A percentile compares a stretch with the other conserved stretches of the same genome.
These are phyloP conservation scores for Triops cancriformis DNA, from an alignment of 1,140 invertebrate species.

Conservation along the genomic window DNA sequence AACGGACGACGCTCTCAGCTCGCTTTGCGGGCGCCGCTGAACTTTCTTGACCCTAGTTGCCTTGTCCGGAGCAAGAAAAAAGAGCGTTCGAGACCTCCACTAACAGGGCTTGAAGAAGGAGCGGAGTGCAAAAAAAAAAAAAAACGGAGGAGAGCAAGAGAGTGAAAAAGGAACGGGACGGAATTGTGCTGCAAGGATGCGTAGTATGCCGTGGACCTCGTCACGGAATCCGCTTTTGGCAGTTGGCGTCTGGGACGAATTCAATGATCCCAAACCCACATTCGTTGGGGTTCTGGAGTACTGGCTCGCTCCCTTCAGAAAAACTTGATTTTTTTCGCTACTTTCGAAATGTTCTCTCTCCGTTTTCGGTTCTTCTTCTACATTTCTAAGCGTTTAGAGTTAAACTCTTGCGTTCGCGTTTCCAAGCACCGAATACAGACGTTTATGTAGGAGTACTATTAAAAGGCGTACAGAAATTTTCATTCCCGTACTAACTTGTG, in stretches of 20 bases:
- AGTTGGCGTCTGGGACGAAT: slow-evolving; percentile 9
- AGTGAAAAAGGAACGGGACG: not conserved
- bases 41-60: not conserved
- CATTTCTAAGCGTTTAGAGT: no score
- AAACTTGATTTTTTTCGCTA: not conserved
- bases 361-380: no score
- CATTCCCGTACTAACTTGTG: no score
- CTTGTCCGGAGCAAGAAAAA: not conserved
- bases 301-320: not conserved
- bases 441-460: no score
- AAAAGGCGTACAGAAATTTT: no score
- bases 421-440: no score
- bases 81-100: not conserved
- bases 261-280: slow-evolving; percentile 5
- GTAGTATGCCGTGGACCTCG: not conserved
- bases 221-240: slow-evolving; percentile 9
- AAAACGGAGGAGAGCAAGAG: not conserved
- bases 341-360: not conserved
- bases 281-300: not conserved
- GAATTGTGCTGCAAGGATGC: not conserved
- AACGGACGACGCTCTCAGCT: not conserved
- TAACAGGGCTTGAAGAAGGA: slow-evolving; percentile 14
- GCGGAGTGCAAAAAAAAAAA: not conserved
- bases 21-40: not conserved
- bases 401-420: no score